Percentiles rank a stretch among this genome's conserved stretches.
Conservation (phyloP, 2,797 vertebrate genomes). For the Pteronotus mesoamericanus region DNA sequence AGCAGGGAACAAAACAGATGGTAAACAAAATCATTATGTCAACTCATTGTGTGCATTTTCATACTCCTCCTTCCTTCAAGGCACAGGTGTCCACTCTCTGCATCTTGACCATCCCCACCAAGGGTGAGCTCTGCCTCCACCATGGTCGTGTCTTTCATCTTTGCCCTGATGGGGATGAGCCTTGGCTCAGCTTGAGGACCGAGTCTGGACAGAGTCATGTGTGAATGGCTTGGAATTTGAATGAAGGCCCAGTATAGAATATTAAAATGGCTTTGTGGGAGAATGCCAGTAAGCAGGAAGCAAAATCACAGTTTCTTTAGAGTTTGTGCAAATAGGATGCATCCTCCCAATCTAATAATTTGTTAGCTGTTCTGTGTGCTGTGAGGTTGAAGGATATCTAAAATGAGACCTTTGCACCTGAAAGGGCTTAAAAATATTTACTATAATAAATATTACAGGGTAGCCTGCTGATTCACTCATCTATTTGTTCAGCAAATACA, state of each 20-base stretch:
- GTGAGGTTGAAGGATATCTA: background rate
- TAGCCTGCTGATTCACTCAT: background rate
- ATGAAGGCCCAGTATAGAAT: background rate
- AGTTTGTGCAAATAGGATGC: background rate
- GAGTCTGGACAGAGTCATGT: background rate
- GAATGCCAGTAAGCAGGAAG: background rate
- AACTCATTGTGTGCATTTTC: background rate
- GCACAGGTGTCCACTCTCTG: background rate
- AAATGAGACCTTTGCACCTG: slow-evolving; percentile 2
- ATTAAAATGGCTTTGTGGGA: background rate
- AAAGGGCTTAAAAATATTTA: slow-evolving; percentile 11
- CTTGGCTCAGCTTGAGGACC: background rate
- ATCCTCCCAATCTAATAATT: background rate
- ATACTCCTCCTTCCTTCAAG: background rate
- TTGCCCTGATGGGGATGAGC: background rate
- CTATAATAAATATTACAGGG: slow-evolving; percentile 1
- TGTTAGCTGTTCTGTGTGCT: background rate
- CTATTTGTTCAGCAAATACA: slow-evolving; percentile 53
- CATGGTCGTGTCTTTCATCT: background rate
- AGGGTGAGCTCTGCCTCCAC: background rate
- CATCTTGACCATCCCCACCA: background rate
- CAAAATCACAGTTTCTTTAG: background rate
- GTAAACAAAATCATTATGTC: background rate
- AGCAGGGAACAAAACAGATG: background rate
- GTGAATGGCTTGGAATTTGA: background rate